Evolutionary conservation across 1,140 invertebrate species (phyloP), one percentile per base, ranked within the genome.

Genomic region (Phthorimaea operculella): DNA sequence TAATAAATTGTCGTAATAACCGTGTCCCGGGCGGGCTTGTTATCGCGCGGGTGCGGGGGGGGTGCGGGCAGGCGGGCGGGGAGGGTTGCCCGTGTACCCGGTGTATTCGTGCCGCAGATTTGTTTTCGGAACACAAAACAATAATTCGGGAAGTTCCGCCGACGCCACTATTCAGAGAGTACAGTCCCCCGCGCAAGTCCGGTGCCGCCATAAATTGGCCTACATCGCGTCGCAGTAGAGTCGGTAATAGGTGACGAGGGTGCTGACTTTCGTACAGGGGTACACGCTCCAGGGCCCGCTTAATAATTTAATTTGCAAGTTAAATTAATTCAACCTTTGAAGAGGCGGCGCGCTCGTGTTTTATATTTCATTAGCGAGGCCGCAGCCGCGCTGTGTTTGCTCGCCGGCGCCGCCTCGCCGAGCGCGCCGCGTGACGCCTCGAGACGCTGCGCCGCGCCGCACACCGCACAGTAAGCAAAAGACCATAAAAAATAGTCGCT

Each of bases 241-340:
- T 28, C 21, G 21, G 21, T 2, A 28, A 28, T 4, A 28, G 21
- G 21, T 6, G 6, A 6, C 21, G 21, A 28, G 2, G 21, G 21
- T 28, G 21, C 21, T 28, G 21, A 28, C 21, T 28, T 6, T 28
- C 21, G 21, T 21, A 4, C 14, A 33, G 54, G 17, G 17, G 21
- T 14, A 11, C 16, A 11, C 5, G 52, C 12, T 18, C 33, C 9
- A n/a, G 51, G 44, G 21, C 18, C 49, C 56, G 44, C 51, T 21
- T 50, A 52, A 59, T 67, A 62, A 67, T 67, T 67, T 59, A 62
- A 64, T 67, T 63, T 62, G 51, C 51, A 67, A 64, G 55, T 62
- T 63, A 61, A 63, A 63, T 67, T 63, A 66, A 67, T 64, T 53
- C 16, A 61, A 54, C 64, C 57, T 67, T 64, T 64, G 51, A 36